These are phyloP conservation scores for Caretta caretta DNA, from an alignment of 2,113 vertebrate genomes.

Conservation along the genomic window DNA sequence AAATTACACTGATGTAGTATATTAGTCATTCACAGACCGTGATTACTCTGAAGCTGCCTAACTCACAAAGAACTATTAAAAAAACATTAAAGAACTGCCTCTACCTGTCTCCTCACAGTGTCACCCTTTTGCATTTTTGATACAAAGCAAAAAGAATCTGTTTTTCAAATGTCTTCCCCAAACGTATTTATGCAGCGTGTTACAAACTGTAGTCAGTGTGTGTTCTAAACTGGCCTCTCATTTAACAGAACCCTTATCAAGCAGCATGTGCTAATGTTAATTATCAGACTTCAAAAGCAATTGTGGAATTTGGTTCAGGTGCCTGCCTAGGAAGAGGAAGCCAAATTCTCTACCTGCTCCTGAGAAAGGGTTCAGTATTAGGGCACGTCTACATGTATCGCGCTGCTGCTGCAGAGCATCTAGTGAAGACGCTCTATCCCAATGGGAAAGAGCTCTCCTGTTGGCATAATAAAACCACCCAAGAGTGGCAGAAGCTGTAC, in stretches of 20 bases:
- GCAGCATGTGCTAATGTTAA: slow-evolving; percentile 26
- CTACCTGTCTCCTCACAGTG: slow-evolving; percentile 29
- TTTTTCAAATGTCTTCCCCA: slow-evolving; percentile 39
- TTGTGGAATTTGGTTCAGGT: slow-evolving; percentile 33
- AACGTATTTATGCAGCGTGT: neutral
- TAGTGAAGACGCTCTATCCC: no score
- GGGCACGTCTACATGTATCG: no score
- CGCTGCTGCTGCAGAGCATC: no score
- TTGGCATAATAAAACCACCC: no score
- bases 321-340: slow-evolving; percentile 14
- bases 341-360: neutral
- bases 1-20: neutral
- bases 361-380: neutral
- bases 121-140: slow-evolving; percentile 11
- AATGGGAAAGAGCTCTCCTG: no score
- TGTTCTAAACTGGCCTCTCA: neutral
- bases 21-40: neutral
- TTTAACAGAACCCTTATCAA: slow-evolving; percentile 8
- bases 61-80: neutral
- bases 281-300: slow-evolving; percentile 50
- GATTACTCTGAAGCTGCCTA: neutral
- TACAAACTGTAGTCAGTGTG: slow-evolving; percentile 39
- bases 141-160: slow-evolving; percentile 22
- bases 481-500: no score
- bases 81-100: slow-evolving; percentile 48